These are phyloP conservation scores for Pachydiplax longipennis DNA, from an alignment of 2,888 invertebrate genomes.

Conservation along the genomic window DNA sequence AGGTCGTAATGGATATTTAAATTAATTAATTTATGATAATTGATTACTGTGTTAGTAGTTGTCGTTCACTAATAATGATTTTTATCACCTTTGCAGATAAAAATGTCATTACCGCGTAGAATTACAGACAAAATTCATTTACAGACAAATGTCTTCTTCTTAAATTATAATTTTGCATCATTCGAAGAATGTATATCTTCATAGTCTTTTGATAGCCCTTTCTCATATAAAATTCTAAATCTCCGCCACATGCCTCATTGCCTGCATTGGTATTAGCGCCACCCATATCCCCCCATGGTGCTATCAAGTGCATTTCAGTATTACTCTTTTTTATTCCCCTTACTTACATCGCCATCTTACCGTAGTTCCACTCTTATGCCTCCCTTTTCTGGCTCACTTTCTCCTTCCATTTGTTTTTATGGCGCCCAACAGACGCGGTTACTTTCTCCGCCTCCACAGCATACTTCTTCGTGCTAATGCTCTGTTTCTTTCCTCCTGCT, in stretches of 20 bases:
- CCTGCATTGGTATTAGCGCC: background rate
- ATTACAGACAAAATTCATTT: too few species aligned
- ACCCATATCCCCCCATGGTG: background rate
- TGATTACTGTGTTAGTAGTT: too few species aligned
- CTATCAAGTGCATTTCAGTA: background rate
- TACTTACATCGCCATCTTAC: background rate
- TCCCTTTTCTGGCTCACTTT: background rate
- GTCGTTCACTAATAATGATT: too few species aligned
- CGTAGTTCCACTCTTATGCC: background rate
- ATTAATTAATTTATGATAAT: too few species aligned
- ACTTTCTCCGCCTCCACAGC: background rate
- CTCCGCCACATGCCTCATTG: background rate
- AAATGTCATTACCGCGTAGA: too few species aligned
- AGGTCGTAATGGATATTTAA: too few species aligned
- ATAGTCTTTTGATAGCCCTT: background rate
- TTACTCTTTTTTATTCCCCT: background rate
- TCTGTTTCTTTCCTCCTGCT: background rate
- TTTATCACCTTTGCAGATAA: too few species aligned
- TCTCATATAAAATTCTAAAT: background rate
- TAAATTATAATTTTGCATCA: too few species aligned
- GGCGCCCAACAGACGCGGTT: background rate
- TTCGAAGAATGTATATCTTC: too few species aligned
- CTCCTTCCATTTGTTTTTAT: background rate
- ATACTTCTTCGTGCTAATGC: background rate
- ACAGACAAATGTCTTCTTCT: too few species aligned